phyloP scores from a whole-genome alignment of 2,113 vertebrate species.

The Odontesthes bonariensis region DNA sequence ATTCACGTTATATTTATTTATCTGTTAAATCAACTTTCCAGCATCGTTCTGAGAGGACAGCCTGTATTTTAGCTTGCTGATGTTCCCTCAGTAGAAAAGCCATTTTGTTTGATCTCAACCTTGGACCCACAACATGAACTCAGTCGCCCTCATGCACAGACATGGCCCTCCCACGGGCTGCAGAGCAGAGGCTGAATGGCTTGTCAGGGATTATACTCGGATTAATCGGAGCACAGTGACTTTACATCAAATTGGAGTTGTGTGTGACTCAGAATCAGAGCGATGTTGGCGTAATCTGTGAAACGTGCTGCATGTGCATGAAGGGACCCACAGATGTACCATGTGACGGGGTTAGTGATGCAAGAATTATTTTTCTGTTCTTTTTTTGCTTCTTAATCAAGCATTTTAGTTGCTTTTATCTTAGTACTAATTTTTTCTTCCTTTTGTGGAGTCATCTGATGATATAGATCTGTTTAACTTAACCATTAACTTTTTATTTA shows the following conservation, averaged over 20 bases:
- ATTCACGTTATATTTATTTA: neutral
- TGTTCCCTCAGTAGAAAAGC: neutral
- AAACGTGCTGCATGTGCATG: constrained; percentile 62
- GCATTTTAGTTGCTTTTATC: constrained; percentile 13
- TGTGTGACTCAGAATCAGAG: constrained; percentile 47
- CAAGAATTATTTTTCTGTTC: neutral
- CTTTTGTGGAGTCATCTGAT: neutral
- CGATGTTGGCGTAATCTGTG: constrained; percentile 56
- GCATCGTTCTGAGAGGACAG: neutral
- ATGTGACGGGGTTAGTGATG: constrained; percentile 36
- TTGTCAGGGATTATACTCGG: constrained; percentile 70
- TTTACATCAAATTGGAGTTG: constrained; percentile 62
- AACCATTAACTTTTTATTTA: neutral
- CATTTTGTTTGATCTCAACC: constrained; percentile 7
- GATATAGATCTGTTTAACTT: neutral
- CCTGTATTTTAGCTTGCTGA: neutral
- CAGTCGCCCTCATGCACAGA: constrained; percentile 4
- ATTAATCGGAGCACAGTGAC: constrained; percentile 74
- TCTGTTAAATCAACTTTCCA: neutral
- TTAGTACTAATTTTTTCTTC: neutral
- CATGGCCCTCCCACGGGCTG: constrained; percentile 21
- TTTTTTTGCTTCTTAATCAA: neutral
- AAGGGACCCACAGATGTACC: constrained; percentile 26
- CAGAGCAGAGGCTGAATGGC: constrained; percentile 51
- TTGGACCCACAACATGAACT: constrained; percentile 1